Percentiles rank a stretch among this genome's conserved stretches.
Evolutionary conservation across 2,113 vertebrate species (phyloP).

Genomic region (human): DNA sequence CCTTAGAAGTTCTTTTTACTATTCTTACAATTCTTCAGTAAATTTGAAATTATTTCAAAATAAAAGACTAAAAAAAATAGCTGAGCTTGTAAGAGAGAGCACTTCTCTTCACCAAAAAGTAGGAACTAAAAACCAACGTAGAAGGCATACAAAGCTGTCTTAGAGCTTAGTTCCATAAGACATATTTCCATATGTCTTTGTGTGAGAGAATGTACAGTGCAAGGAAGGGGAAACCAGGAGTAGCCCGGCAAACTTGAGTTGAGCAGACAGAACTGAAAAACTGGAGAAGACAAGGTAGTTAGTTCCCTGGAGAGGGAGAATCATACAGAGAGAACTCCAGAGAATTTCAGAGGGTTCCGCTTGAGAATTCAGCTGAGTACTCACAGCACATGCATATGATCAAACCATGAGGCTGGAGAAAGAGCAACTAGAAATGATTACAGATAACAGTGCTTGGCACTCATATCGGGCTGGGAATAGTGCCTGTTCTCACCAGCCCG

Average conservation of each 20-base stretch:
- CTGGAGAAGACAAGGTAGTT: background rate
- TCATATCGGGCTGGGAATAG: background rate
- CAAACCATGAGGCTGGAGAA: background rate
- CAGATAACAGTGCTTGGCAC: background rate
- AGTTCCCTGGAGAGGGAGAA: background rate
- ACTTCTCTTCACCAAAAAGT: background rate
- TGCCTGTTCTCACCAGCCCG: background rate
- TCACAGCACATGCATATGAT: background rate
- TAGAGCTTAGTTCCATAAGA: background rate
- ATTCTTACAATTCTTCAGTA: background rate
- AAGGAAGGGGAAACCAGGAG: background rate
- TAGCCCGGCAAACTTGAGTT: background rate
- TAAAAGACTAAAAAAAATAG: background rate
- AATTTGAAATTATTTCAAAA: background rate
- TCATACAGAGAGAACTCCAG: background rate
- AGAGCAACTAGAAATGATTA: background rate
- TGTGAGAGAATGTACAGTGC: background rate
- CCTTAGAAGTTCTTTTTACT: background rate
- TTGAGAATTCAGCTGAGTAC: background rate
- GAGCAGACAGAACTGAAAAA: background rate
- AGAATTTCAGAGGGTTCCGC: background rate
- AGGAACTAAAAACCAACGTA: background rate
- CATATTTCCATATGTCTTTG: too few species aligned
- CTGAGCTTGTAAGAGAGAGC: background rate
- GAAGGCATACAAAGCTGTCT: background rate